Percentiles rank a stretch among this genome's conserved stretches.
phyloP scores from a whole-genome alignment of 2,888 invertebrate genomes.

The Oscheius myriophilus region DNA sequence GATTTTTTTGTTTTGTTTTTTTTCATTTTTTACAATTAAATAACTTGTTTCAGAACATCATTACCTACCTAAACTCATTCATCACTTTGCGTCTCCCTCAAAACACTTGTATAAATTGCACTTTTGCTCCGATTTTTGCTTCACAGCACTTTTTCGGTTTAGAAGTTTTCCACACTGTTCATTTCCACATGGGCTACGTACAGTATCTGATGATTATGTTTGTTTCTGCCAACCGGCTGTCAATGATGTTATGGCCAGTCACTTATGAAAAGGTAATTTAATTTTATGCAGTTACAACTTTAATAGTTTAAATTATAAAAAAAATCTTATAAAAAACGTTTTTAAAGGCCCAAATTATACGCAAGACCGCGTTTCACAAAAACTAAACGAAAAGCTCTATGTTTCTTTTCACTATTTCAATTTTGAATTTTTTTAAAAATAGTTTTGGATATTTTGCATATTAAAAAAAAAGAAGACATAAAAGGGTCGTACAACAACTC shows the following conservation, averaged over 20 bases:
- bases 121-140: conserved; percentile 14
- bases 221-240: conserved; percentile 10
- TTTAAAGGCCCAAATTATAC: no score
- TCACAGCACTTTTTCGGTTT: background rate
- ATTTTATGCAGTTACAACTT: no score
- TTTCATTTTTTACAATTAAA: no score
- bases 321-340: no score
- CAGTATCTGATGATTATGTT: conserved; percentile 16
- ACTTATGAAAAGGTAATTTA: conserved; percentile 10
- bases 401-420: no score
- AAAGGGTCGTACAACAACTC: no score
- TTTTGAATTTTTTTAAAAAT: no score
- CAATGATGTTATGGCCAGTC: conserved; percentile 21
- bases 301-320: background rate
- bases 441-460: no score
- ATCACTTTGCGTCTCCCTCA: conserved; percentile 22
- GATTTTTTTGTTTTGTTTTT: no score
- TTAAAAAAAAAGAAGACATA: no score
- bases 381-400: no score
- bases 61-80: conserved; percentile 26
- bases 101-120: conserved; percentile 22
- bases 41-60: conserved; percentile 21
- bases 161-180: conserved; percentile 18
- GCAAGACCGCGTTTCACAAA: no score
- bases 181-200: conserved; percentile 19